Evolutionary conservation across 2,113 vertebrate species (phyloP).

Genomic region (Todiramphus chloris): DNA sequence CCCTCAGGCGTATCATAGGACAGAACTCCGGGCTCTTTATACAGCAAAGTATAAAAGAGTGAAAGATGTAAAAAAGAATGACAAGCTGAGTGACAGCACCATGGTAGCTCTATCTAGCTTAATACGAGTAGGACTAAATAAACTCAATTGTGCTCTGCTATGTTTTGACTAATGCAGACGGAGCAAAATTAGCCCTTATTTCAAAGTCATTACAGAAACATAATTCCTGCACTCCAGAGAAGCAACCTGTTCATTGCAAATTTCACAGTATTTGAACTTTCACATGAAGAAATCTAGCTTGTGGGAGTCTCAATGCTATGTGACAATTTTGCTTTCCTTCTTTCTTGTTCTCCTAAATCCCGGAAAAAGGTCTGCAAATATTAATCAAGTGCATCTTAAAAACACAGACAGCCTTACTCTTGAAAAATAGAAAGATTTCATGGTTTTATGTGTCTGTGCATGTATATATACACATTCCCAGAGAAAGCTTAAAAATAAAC

Average conservation of each 20-base stretch:
- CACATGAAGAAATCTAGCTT: neutral
- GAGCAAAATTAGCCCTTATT: conserved; percentile 6
- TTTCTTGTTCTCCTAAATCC: neutral
- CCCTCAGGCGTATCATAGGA: neutral
- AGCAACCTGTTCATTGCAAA: conserved; percentile 7
- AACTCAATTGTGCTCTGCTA: neutral
- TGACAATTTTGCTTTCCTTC: neutral
- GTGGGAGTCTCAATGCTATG: neutral
- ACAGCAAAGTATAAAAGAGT: neutral
- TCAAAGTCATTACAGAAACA: neutral
- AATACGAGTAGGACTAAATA: neutral
- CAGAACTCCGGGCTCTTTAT: neutral
- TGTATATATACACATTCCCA: neutral
- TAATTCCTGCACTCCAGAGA: neutral
- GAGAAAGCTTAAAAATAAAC: conserved; percentile 10
- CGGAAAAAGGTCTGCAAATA: neutral
- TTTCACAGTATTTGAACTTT: neutral
- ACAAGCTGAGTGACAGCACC: neutral
- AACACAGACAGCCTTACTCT: neutral
- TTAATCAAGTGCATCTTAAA: neutral
- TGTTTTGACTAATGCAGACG: conserved; percentile 29
- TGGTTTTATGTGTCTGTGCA: neutral
- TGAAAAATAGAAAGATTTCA: neutral
- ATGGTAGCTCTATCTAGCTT: neutral
- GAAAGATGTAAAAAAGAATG: neutral